Evolutionary conservation across 2,888 invertebrate genomes (phyloP).

Genomic region (Philopedon plagiatum): DNA sequence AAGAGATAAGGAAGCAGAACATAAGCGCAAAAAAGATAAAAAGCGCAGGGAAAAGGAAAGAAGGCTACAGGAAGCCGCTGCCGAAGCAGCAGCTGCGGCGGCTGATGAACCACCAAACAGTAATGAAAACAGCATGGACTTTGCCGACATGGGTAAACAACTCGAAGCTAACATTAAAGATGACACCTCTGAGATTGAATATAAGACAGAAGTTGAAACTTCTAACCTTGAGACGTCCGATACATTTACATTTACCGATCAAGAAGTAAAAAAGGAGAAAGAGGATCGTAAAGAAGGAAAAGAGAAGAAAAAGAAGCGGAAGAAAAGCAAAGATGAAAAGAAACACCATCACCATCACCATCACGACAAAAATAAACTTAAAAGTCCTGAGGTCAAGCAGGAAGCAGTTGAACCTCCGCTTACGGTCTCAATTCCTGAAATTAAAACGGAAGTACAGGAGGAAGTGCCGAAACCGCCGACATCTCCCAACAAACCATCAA

Average conservation of each 20-base stretch:
- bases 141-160: constrained; percentile 86
- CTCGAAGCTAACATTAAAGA: constrained; percentile 86
- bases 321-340: constrained; percentile 85
- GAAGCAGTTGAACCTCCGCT: constrained; percentile 28
- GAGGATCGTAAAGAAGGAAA: constrained; percentile 72
- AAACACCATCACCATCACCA: constrained; percentile 79
- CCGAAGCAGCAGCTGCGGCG: constrained; percentile 53
- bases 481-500: background rate
- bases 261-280: constrained; percentile 60
- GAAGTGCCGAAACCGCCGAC: constrained; percentile 1
- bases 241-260: constrained; percentile 35
- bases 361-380: constrained; percentile 70
- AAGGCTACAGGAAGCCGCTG: constrained; percentile 68
- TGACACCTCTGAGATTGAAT: constrained; percentile 67
- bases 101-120: constrained; percentile 54
- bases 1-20: constrained; percentile 64
- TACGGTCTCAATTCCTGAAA: constrained; percentile 55
- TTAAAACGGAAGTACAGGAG: constrained; percentile 49
- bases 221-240: constrained; percentile 67
- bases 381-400: constrained; percentile 21
- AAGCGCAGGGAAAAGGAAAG: constrained; percentile 67
- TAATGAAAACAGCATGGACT: constrained; percentile 85
- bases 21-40: constrained; percentile 73
- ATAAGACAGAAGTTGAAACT: constrained; percentile 64
- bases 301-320: constrained; percentile 89